Evolutionary conservation across 2,888 invertebrate genomes (phyloP).

Genomic region (Drosophila mimetica): DNA sequence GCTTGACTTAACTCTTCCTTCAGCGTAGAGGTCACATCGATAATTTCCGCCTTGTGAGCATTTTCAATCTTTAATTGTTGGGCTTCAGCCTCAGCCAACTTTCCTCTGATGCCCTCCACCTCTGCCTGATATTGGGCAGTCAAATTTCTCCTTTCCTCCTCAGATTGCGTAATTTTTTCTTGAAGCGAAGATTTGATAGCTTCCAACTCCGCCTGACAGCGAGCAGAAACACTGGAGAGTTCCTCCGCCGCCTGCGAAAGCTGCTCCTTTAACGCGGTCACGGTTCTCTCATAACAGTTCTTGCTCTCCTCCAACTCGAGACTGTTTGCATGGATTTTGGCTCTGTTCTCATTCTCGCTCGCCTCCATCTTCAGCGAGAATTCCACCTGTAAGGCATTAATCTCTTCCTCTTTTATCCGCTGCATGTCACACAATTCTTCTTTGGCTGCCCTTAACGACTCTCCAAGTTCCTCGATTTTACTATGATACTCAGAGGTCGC

Average conservation of each 20-base stretch:
- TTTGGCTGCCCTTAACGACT: constrained; percentile 1
- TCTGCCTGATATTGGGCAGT: background rate
- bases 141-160: background rate
- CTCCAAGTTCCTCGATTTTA: background rate
- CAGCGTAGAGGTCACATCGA: background rate
- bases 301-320: constrained; percentile 61
- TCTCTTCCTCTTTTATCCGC: constrained; percentile 40
- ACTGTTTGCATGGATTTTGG: constrained; percentile 68
- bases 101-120: background rate
- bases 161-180: background rate
- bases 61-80: constrained; percentile 14
- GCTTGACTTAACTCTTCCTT: background rate
- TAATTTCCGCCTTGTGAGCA: background rate
- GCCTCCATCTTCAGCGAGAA: constrained; percentile 65
- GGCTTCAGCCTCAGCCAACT: constrained; percentile 20
- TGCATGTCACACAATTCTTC: constrained; percentile 22
- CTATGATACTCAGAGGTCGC: background rate
- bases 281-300: constrained; percentile 48
- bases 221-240: background rate
- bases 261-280: constrained; percentile 37
- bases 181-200: background rate
- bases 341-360: constrained; percentile 61
- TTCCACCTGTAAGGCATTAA: constrained; percentile 58
- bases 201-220: constrained; percentile 5
- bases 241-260: constrained; percentile 1